Percentiles rank a stretch among this genome's conserved stretches.
Conservation (phyloP, 2,888 invertebrate species). For the Volucella zonaria region DNA sequence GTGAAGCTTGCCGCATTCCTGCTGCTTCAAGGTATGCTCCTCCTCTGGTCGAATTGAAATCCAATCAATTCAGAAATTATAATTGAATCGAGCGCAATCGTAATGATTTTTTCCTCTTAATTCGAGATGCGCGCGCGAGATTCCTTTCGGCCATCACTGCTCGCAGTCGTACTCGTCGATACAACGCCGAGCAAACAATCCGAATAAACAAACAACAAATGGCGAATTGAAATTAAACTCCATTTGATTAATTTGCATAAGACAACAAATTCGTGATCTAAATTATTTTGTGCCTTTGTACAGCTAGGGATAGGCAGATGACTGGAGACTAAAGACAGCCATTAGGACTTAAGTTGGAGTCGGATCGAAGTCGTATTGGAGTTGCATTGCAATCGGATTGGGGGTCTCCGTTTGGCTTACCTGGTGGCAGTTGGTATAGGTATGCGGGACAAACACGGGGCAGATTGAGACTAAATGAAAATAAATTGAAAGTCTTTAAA, state of each 20-base stretch:
- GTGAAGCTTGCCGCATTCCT: slow-evolving; percentile 28
- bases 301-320: slow-evolving; percentile 64
- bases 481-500: slow-evolving; percentile 67
- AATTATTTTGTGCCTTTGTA: slow-evolving; percentile 79
- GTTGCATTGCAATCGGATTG: slow-evolving; percentile 17
- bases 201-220: slow-evolving; percentile 54
- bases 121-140: slow-evolving; percentile 59
- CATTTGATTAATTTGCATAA: slow-evolving; percentile 83
- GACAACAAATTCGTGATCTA: slow-evolving; percentile 83
- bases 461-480: slow-evolving; percentile 56
- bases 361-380: neutral
- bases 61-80: slow-evolving; percentile 72
- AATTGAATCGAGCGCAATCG: slow-evolving; percentile 69
- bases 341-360: slow-evolving; percentile 77
- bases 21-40: neutral
- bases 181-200: slow-evolving; percentile 27
- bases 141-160: slow-evolving; percentile 51
- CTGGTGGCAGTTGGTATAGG: slow-evolving; percentile 17
- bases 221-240: slow-evolving; percentile 75
- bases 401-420: neutral
- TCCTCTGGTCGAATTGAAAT: slow-evolving; percentile 14
- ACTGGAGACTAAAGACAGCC: slow-evolving; percentile 69
- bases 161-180: slow-evolving; percentile 7
- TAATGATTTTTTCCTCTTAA: slow-evolving; percentile 58
- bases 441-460: slow-evolving; percentile 13